These are phyloP conservation scores for Campoplex capitator DNA, from an alignment of 2,888 invertebrate species.

Conservation along the genomic window DNA sequence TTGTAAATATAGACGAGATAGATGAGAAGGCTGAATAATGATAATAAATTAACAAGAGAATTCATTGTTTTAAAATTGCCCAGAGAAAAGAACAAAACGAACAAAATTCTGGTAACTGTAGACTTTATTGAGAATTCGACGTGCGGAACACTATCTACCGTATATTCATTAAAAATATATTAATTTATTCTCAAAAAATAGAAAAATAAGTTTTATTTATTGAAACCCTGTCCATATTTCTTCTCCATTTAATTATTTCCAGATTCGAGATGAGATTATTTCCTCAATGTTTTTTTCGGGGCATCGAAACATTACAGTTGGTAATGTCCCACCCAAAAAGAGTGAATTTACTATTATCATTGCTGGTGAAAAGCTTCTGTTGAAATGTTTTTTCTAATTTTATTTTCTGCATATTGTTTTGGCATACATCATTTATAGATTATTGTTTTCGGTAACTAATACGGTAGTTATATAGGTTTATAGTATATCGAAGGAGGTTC, in stretches of 20 bases:
- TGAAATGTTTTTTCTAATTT: neutral
- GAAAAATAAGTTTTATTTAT: constrained; percentile 19
- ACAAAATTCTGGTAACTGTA: constrained; percentile 57
- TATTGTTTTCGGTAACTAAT: neutral
- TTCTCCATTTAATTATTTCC: neutral
- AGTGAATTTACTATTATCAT: neutral
- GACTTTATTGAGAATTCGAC: constrained; percentile 79
- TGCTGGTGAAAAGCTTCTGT: neutral
- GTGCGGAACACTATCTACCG: constrained; percentile 83
- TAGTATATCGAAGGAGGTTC: too few relatives aligned
- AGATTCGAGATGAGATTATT: neutral
- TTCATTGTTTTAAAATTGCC: constrained; percentile 60
- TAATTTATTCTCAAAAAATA: constrained; percentile 84
- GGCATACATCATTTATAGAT: neutral
- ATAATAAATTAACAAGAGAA: constrained; percentile 68
- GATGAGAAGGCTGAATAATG: constrained; percentile 71
- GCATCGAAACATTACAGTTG: neutral
- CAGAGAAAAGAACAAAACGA: constrained; percentile 50
- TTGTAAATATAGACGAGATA: constrained; percentile 74
- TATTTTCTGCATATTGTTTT: neutral
- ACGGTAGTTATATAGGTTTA: too few relatives aligned
- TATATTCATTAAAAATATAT: constrained; percentile 84
- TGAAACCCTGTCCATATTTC: too few relatives aligned
- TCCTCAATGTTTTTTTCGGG: too few relatives aligned
- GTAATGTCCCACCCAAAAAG: neutral